Evolutionary conservation across 2,888 invertebrate species (phyloP).

Genomic region (Eupeodes latifasciatus): DNA sequence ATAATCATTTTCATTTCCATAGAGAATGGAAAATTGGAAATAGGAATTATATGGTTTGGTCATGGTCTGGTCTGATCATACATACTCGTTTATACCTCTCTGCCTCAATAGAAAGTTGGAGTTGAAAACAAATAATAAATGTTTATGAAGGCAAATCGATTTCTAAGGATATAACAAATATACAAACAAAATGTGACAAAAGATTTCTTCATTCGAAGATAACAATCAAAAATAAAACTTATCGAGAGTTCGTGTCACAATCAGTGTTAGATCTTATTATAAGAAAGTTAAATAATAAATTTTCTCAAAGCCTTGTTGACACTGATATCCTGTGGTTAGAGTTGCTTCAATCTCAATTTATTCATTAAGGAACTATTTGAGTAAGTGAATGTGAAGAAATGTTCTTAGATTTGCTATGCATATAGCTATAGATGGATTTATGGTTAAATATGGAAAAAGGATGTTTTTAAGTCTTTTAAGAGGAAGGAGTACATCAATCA

Average conservation of each 20-base stretch:
- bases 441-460: background rate
- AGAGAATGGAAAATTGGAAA: slow-evolving; percentile 11
- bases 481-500: too few species aligned
- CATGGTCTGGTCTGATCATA: too few species aligned
- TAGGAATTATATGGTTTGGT: background rate
- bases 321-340: too few species aligned
- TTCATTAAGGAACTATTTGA: too few species aligned
- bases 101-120: background rate
- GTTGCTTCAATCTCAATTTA: too few species aligned
- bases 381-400: too few species aligned
- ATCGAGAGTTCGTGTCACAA: slow-evolving; percentile 3
- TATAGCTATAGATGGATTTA: background rate
- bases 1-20: slow-evolving; percentile 25
- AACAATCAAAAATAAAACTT: background rate
- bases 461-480: too few species aligned
- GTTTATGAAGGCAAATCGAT: slow-evolving; percentile 39
- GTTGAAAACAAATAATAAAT: slow-evolving; percentile 18
- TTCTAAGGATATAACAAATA: background rate
- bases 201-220: background rate
- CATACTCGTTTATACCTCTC: background rate
- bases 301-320: background rate
- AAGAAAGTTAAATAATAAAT: slow-evolving; percentile 7
- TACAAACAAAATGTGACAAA: too few species aligned
- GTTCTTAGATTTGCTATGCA: background rate
- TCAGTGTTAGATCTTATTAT: slow-evolving; percentile 25